Base-by-base conservation (phyloP, 2,888 invertebrate genomes). In the Ariolimax columbianus region DNA sequence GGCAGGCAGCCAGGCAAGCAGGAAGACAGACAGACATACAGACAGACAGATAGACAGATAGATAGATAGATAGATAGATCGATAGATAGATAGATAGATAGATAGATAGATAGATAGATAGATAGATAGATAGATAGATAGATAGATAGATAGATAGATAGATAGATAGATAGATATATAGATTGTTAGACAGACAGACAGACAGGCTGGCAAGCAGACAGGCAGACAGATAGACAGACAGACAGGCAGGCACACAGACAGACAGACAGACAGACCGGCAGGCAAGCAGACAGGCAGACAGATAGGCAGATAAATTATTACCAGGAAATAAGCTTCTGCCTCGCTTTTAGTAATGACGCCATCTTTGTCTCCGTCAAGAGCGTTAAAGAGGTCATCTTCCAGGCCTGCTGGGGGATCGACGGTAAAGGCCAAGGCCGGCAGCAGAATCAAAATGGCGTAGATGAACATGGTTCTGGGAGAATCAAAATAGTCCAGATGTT, bases 361-460 rank as follows among this genome's bases (percentile, higher is more conserved):
- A 19, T 73, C 43, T 2, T n/a, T 43, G 43, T 73, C n/a, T 4
- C 6, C 43, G 72, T 73, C 72, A 26, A 73, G 9, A 3, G 43
- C 40, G 19, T 26, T 26, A n/a, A 73, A 73, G 4, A 43, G n/a
- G 0, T 43, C n/a, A 6, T n/a, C 11, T n/a, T 73, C 72, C 26
- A 73, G 26, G 0, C 4, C 23, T n/a, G 26, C 43, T 2, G 6
- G 2, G 7, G 43, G 40, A 43, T 43, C 72, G 0, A 26, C 26
- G 6, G 40, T 26, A 23, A 73, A 43, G 0, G 72, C 36, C 43
- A 73, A 43, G 0, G 72, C 40, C n/a, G 72, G 72, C 23, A 73
- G 23, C 9, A 73, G n/a, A n/a, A 73, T n/a, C 43, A 73, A 36
- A n/a, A 73, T 43, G 40, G 72, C 72, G 72, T 43, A 73, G 72